Base-by-base conservation (phyloP, 2,797 vertebrate species). In the Coendou prehensilis region DNA sequence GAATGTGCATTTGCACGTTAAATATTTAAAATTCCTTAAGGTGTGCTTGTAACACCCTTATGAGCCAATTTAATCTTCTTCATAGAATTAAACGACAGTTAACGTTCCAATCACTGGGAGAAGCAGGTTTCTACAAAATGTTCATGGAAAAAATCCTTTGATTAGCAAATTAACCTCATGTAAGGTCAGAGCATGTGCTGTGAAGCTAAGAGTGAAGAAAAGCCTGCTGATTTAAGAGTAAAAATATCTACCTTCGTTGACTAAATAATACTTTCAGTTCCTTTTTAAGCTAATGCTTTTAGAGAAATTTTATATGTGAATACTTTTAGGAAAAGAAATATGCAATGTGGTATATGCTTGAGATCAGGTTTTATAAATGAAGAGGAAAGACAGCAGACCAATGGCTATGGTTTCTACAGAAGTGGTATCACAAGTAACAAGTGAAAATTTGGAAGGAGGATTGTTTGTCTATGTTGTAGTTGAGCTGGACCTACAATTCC, bases 21-120 rank as follows among this genome's bases (percentile, higher is more conserved):
- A 84, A 54, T 56, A 30, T 84, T 92, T 92, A 45, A 64, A 95
- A 69, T 84, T 84, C 28, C 13, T 88, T 79, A 71, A 85, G 14
- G 17, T 56, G 37, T 50, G 52, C n/a, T 63, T 89, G 22, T 23
- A 84, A 84, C 20, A 45, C 23, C 88, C 45, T 63, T 89, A 9
- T 45, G 64, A 92, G 61, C 13, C 15, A 71, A 33, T 56, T 79
- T 93, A 79, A 89, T 50, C 61, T 89, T 92, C 67, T 91, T 63
- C 9, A 9, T 73, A 52, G n/a, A 41, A 37, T 26, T 93, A 69
- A 52, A 79, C 63, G n/a, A 69, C 54, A 83, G n/a, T 22, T 82
- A 57, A 45, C 69, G 33, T 50, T 78, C 13, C 54, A 71, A 23
- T 89, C 28, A 30, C 59, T 11, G 5, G 76, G 26, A 73, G n/a